A percentile compares a stretch with the other conserved stretches of the same genome.
phyloP scores from a whole-genome alignment of 2,113 vertebrate genomes.

The Chinchilla lanigera region DNA sequence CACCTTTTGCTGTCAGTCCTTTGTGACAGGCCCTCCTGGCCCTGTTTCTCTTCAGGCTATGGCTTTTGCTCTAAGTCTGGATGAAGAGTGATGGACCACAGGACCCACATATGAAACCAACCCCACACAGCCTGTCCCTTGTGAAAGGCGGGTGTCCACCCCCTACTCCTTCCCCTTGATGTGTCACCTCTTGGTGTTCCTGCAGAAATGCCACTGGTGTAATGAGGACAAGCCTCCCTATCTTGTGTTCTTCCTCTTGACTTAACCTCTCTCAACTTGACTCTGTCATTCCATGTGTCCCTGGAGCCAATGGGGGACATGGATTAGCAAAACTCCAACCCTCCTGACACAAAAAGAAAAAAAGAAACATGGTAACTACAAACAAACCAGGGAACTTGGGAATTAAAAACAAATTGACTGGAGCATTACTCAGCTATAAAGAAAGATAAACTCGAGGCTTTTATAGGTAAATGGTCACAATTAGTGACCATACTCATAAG shows the following conservation, averaged over 20 bases:
- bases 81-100: background rate
- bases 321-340: constrained; percentile 53
- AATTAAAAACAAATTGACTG: constrained; percentile 67
- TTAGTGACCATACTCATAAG: too few species aligned
- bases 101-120: background rate
- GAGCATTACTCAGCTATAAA: too few species aligned
- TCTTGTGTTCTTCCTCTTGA: background rate
- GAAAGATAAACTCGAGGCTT: too few species aligned
- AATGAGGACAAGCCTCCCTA: background rate
- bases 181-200: background rate
- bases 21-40: background rate
- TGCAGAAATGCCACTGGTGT: background rate
- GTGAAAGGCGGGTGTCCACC: background rate
- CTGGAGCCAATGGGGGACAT: background rate
- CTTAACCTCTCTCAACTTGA: background rate
- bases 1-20: background rate
- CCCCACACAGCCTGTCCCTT: background rate
- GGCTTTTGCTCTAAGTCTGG: background rate
- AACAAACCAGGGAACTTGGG: constrained; percentile 59
- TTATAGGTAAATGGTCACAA: too few species aligned
- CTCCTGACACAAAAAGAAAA: background rate
- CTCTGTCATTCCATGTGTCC: background rate
- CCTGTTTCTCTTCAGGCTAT: too few species aligned
- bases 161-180: background rate
- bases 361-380: background rate